Conservation (phyloP, 1,140 invertebrate genomes). For the Drosophila rhopaloa region DNA sequence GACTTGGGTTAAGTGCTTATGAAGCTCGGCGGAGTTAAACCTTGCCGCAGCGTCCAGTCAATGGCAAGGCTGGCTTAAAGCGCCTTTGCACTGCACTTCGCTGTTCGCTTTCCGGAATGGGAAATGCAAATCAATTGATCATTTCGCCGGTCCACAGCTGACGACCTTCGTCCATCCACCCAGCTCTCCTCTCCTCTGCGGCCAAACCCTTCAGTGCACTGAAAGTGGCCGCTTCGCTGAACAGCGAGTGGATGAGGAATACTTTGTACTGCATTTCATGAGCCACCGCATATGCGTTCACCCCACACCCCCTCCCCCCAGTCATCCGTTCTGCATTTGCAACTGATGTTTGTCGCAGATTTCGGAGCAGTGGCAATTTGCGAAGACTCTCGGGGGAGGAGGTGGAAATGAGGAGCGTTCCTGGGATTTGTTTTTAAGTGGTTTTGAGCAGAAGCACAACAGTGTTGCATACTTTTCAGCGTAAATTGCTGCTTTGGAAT, state of each 20-base stretch:
- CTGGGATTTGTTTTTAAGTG: constrained; percentile 58
- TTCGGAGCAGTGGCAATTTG: constrained; percentile 28
- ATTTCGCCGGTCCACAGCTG: constrained; percentile 42
- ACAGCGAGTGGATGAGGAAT: constrained; percentile 31
- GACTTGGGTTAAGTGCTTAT: constrained; percentile 12
- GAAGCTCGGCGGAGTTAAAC: constrained; percentile 2
- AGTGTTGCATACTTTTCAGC: constrained; percentile 65
- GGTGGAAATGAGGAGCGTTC: constrained; percentile 52
- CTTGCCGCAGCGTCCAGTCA: constrained; percentile 20
- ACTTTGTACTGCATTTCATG: constrained; percentile 60
- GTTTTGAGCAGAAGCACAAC: constrained; percentile 31
- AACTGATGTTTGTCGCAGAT: constrained; percentile 69
- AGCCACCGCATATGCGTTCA: constrained; percentile 52
- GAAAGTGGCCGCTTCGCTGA: constrained; percentile 45
- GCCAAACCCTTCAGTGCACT: constrained; percentile 22
- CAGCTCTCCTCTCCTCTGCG: not conserved
- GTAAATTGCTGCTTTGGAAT: constrained; percentile 14
- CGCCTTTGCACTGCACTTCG: constrained; percentile 21
- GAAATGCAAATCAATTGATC: constrained; percentile 79
- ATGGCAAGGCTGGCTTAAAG: constrained; percentile 17
- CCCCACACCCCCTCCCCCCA: not conserved
- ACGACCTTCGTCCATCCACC: not conserved
- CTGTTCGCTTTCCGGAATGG: constrained; percentile 7
- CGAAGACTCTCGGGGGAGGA: constrained; percentile 11
- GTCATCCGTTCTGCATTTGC: not conserved